phyloP scores from a whole-genome alignment of 2,113 vertebrate species.

The Lanius collurio region DNA sequence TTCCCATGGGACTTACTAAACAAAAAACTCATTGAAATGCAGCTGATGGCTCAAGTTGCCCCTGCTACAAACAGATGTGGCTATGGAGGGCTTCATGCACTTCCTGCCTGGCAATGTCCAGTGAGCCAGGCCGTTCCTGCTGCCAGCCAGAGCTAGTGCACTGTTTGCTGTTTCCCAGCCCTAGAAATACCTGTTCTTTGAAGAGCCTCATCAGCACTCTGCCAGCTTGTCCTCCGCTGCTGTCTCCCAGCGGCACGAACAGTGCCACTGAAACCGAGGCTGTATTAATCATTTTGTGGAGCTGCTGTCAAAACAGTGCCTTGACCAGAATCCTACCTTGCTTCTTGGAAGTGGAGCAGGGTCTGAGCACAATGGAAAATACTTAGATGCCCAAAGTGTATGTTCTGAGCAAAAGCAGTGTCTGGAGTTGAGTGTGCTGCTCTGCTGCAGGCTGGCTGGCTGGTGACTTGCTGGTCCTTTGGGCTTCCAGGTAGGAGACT shows the following conservation, averaged over 20 bases:
- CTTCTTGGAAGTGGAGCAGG: not conserved
- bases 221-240: not conserved
- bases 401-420: not conserved
- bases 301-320: not conserved
- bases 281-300: not conserved
- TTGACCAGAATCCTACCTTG: not conserved
- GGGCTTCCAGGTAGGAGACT: not conserved
- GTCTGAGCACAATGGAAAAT: not conserved
- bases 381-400: not conserved
- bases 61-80: constrained; percentile 11
- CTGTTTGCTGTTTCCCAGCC: not conserved
- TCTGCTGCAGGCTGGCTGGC: not conserved
- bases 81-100: not conserved
- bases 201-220: not conserved
- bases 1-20: constrained; percentile 61
- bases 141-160: not conserved
- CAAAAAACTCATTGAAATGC: constrained; percentile 47
- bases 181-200: not conserved
- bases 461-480: not conserved
- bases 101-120: not conserved
- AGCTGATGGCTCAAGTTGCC: not conserved
- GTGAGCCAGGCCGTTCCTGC: fast-evolving
- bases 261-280: not conserved
- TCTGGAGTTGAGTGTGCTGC: not conserved
- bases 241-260: not conserved